Evolutionary conservation across 2,888 invertebrate genomes (phyloP), one percentile per base, ranked within the genome.

Genomic region (Drosophila monieri): DNA sequence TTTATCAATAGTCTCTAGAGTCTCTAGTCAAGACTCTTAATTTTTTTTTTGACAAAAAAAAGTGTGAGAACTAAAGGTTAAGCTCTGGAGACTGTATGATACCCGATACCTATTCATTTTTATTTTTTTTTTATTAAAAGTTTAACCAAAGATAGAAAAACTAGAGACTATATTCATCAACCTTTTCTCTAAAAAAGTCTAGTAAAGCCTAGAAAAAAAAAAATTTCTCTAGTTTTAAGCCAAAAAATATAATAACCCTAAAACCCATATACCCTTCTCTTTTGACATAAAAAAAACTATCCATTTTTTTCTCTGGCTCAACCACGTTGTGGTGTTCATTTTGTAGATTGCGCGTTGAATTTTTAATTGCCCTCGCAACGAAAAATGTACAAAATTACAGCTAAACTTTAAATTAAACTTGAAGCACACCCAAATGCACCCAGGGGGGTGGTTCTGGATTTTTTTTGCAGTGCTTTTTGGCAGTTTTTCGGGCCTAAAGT

Each of bases 361-460:
- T 80, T 80, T 80, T 80, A 86, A 80, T 84, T 86, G 84, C 73
- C 61, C 57, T 60, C 73, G 47, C 73, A 64, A 56, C 52, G 44
- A 72, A 72, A 73, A 84, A 80, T 68, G 64, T 65, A 73, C 57
- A 52, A 84, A 80, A 84, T 84, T 80, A 73, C 80, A 84, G 62
- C 78, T 73, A 78, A 79, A 79, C 80, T 80, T 80, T 71, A 68
- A 76, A 85, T 83, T 74, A 77, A 75, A 72, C 78, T 61, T 55
- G 65, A 70, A 77, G 55, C 53, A 48, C 61, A 59, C 57, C 52
- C 37, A 52, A 35, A 21, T 43, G 43, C 18, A 18, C 56, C 51
- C 55, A 30, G 2, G 37, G 35, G 48, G 35, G 23, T 51, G 39
- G 39, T 18, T 59, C 15, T 9, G 10, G n/a, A n/a, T 35, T 6